These are phyloP conservation scores for Orthosia incerta DNA, from an alignment of 2,888 invertebrate species.

Conservation along the genomic window DNA sequence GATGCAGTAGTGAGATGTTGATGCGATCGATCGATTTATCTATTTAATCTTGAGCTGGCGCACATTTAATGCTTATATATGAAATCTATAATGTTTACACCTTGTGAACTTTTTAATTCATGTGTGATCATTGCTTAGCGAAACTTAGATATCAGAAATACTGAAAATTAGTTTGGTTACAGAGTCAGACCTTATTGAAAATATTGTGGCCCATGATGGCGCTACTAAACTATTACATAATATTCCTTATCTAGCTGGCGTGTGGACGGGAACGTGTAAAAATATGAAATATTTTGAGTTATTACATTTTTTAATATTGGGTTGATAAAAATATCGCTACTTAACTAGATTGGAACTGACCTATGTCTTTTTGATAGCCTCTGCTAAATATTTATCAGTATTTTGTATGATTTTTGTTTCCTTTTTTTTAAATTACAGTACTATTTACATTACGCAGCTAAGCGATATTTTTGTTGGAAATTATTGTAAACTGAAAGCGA, in stretches of 20 bases:
- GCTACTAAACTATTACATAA: background rate
- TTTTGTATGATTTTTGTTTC: background rate
- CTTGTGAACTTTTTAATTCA: background rate
- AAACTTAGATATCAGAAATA: background rate
- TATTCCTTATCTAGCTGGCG: background rate
- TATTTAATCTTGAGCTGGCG: background rate
- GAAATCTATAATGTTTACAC: background rate
- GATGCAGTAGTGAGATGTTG: background rate
- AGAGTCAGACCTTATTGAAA: background rate
- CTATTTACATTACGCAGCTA: background rate
- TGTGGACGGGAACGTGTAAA: background rate
- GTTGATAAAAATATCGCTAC: constrained; percentile 2
- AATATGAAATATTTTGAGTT: background rate
- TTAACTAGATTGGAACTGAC: background rate
- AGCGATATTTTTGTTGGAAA: constrained; percentile 5
- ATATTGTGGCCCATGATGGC: background rate
- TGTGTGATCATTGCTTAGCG: background rate
- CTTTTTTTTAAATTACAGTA: no score
- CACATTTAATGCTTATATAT: background rate
- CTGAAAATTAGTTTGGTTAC: background rate
- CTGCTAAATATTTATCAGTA: background rate
- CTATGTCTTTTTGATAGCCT: constrained; percentile 12
- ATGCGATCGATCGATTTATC: constrained; percentile 7
- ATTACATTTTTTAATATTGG: background rate
- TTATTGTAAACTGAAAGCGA: background rate